Percentiles rank a stretch among this genome's conserved stretches.
These are phyloP conservation scores for Atopsyche davidsoni DNA, from an alignment of 1,140 invertebrate genomes.

Conservation along the genomic window DNA sequence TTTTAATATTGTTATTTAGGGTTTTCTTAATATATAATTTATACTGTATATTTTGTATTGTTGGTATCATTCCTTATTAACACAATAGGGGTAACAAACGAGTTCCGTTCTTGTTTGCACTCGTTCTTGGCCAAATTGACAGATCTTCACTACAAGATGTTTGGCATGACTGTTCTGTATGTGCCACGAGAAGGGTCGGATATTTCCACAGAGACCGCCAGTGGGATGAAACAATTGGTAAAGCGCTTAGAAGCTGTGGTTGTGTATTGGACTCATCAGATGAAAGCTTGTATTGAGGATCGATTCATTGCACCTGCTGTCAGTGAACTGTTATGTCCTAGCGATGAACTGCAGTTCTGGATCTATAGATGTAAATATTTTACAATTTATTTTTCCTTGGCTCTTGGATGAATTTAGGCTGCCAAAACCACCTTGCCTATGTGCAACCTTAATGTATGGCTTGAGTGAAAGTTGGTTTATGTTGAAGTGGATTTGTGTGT, in stretches of 20 bases:
- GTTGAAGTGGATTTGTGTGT: no score
- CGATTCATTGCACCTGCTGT: slow-evolving; percentile 59
- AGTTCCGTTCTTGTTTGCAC: slow-evolving; percentile 70
- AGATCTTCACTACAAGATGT: slow-evolving; percentile 75
- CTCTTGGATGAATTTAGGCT: no score
- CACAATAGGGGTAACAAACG: slow-evolving; percentile 64
- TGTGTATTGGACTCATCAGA: slow-evolving; percentile 79
- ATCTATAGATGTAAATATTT: slow-evolving; percentile 68
- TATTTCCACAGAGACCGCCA: slow-evolving; percentile 53
- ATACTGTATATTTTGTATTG: no score
- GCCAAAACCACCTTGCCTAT: no score
- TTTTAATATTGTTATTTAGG: no score
- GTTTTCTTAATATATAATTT: no score
- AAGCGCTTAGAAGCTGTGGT: slow-evolving; percentile 75
- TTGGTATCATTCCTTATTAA: no score
- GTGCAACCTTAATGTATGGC: no score
- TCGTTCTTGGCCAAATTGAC: slow-evolving; percentile 72
- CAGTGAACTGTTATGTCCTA: slow-evolving; percentile 65
- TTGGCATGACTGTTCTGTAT: slow-evolving; percentile 75
- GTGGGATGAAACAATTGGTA: slow-evolving; percentile 67
- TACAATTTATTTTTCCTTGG: no score
- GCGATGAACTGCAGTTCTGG: slow-evolving; percentile 88
- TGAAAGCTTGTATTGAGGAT: slow-evolving; percentile 71
- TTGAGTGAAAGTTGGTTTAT: no score
- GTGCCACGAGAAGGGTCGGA: slow-evolving; percentile 66